Base-by-base conservation (phyloP, 2,113 vertebrate species). In the Boleophthalmus pectinirostris region DNA sequence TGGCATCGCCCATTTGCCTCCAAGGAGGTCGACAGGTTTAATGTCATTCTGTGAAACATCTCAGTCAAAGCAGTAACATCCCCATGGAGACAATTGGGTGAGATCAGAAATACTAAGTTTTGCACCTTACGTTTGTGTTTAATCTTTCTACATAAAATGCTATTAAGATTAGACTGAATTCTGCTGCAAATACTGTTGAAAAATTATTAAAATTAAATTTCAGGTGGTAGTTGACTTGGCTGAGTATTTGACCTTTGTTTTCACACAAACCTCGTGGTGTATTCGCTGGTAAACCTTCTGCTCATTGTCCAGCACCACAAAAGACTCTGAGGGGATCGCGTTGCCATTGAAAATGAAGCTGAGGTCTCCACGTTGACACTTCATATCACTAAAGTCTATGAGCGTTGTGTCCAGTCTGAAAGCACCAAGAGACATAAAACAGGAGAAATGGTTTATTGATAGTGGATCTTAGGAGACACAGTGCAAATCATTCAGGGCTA, bases 381-480 rank as follows among this genome's bases (percentile, higher is more conserved):
- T 99, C 98, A 99, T 99, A 90, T 99, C 98, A 0, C 96, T 97
- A 91, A 99, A 99, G 91, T 99, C 97, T 83, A 98, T 99, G 80
- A 99, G 95, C 72, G 98, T 99, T 63, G 98, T 99, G 92, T 99
- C 97, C 90, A 99, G 93, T 93, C 98, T 99, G 45, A 2, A 72
- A 0, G 67, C 54, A 69, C n/a, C 74, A n/a, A 65, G 24, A 69
- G 1, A 69, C 0, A n/a, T n/a, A 43, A 74, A 2, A 49, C 43
- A 66, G 24, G n/a, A 46, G 23, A 15, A 47, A 66, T 24, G 11
- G 29, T 20, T 63, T 38, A 64, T 12, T 64, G 6, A 33, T 25
- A 18, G 24, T 0, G 13, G 1, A 8, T 53, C 14, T 53, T 53
- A 20, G 6, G 51, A n/a, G 51, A 9, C 25, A 60, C 66, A 76